Evolutionary conservation across 2,797 vertebrate genomes (phyloP), one percentile per base, ranked within the genome.

Genomic region (Sebastes vulpes): DNA sequence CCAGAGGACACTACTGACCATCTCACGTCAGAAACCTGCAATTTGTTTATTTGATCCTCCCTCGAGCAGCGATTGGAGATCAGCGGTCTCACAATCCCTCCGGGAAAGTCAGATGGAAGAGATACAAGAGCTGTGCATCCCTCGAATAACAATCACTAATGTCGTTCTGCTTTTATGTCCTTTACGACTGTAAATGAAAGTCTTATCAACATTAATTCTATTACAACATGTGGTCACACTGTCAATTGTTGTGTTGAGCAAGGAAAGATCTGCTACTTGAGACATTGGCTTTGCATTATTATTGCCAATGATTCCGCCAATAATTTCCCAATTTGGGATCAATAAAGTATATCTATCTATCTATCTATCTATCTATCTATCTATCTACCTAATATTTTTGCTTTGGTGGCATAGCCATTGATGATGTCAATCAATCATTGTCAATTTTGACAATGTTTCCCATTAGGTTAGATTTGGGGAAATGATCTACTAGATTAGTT

Each of bases 91-190:
- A 67, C 31, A 38, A 8, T 42, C 56, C 32, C 42, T 72, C 46
- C 28, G 18, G 56, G 63, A 69, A 20, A 65, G 59, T 65, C 72
- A 72, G 31, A 65, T 50, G 46, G 9, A 3, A 56, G 18, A 29
- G 28, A 73, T 54, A 56, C 10, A 35, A 48, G n/a, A 50, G n/a
- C 65, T 81, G 4, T 81, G 4, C n/a, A 70, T 59, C 18, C 11
- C 9, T n/a, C 8, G 11, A 20, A 28, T 31, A 38, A 25, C 3
- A 11, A 26, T 52, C 9, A 65, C 3, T 35, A 21, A 35, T 35
- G 32, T 12, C 2, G 10, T 1, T 54, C 12, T 53, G 20, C 35
- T 74, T 53, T 10, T 20, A 16, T 2, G 0, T 4, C 5, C 6
- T 54, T 65, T 4, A 38, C 0, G 7, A 14, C 38, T 42, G 3